Evolutionary conservation across 1,140 invertebrate species (phyloP).

Genomic region (Lamellibrachia luymesi): DNA sequence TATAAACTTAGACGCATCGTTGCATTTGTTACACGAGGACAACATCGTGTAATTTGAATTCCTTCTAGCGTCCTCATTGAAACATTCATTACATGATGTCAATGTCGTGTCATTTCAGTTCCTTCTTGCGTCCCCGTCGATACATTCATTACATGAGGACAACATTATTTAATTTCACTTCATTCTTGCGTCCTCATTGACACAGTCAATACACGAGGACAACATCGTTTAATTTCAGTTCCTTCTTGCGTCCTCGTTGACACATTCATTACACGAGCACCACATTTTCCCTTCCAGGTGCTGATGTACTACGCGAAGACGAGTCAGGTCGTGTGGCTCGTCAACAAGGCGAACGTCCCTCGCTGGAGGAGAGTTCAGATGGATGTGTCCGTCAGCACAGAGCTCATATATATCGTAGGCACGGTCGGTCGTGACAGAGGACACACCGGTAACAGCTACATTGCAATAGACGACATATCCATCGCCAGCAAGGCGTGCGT

Average conservation of each 20-base stretch:
- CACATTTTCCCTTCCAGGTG: not conserved
- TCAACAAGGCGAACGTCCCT: not conserved
- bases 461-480: slow-evolving; percentile 7
- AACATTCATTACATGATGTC: too few relatives aligned
- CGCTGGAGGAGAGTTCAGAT: not conserved
- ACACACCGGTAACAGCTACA: not conserved
- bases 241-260: not conserved
- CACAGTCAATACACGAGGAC: too few relatives aligned
- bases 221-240: too few relatives aligned
- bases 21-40: too few relatives aligned
- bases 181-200: too few relatives aligned
- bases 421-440: not conserved
- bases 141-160: too few relatives aligned
- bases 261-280: not conserved
- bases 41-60: too few relatives aligned
- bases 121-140: too few relatives aligned
- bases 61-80: too few relatives aligned
- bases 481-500: not conserved
- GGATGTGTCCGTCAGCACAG: not conserved
- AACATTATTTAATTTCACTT: too few relatives aligned
- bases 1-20: too few relatives aligned
- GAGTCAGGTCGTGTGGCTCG: not conserved
- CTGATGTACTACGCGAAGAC: not conserved
- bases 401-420: not conserved
- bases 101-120: too few relatives aligned